phyloP scores from a whole-genome alignment of 2,797 vertebrate genomes.

The Scarus forsteni region DNA sequence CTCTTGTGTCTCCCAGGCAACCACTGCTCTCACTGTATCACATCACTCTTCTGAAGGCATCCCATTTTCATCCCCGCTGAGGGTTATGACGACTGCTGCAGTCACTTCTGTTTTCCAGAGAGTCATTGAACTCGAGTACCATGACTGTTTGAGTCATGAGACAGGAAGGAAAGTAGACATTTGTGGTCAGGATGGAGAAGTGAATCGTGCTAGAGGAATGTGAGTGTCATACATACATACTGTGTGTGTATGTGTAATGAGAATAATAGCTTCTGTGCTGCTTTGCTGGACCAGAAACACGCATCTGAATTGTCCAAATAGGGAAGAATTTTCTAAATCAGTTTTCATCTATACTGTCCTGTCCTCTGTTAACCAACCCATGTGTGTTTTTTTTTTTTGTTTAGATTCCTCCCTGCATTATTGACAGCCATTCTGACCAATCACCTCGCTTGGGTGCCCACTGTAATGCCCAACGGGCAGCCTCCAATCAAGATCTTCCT shows the following conservation, averaged over 20 bases:
- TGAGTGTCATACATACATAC: background rate
- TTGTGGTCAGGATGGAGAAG: constrained; percentile 66
- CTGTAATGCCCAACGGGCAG: constrained; percentile 98
- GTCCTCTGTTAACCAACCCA: constrained; percentile 6
- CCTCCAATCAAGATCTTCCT: constrained; percentile 98
- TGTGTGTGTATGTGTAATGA: background rate
- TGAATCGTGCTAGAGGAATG: constrained; percentile 50
- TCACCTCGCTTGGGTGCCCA: constrained; percentile 99
- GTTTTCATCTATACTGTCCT: background rate
- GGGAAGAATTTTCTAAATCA: background rate
- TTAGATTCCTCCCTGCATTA: constrained; percentile 96
- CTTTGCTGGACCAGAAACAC: background rate
- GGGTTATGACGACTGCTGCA: constrained; percentile 27
- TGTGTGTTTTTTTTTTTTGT: constrained; percentile 44
- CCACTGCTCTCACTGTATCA: constrained; percentile 9
- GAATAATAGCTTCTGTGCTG: constrained; percentile 15
- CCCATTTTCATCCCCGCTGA: constrained; percentile 27
- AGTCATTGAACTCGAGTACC: constrained; percentile 43
- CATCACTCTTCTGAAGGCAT: constrained; percentile 18
- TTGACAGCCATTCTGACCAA: constrained; percentile 97
- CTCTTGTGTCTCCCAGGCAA: constrained; percentile 22
- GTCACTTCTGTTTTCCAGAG: constrained; percentile 19
- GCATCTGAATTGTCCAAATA: background rate
- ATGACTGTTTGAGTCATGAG: constrained; percentile 67
- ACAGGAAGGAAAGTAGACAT: constrained; percentile 72